phyloP scores from a whole-genome alignment of 35 echinoderm and acorn worm species.

The Amphiura filiformis region DNA sequence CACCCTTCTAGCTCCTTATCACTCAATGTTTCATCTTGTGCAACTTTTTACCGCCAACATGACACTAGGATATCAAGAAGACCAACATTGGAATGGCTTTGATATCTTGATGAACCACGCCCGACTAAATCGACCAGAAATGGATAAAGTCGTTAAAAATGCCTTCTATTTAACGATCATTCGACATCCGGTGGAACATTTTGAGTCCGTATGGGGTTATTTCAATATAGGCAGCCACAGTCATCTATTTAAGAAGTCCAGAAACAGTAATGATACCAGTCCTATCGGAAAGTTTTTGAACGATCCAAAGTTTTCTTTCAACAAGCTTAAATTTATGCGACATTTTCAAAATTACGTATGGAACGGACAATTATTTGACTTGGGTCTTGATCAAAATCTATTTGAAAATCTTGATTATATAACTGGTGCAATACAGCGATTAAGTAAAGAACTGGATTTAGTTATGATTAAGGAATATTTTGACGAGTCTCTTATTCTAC shows the following conservation, averaged over 20 bases:
- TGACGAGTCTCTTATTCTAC: not conserved
- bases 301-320: not conserved
- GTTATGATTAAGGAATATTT: not conserved
- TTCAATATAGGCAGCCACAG: not conserved
- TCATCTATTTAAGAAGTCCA: not conserved
- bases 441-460: not conserved
- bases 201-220: not conserved
- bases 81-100: not conserved
- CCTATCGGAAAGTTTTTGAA: constrained; percentile 5
- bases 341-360: constrained; percentile 18
- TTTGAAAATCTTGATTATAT: constrained; percentile 26
- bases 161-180: not conserved
- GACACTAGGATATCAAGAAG: not conserved
- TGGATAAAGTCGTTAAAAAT: not conserved
- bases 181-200: not conserved
- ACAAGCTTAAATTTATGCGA: not conserved
- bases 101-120: not conserved
- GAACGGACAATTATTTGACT: constrained; percentile 68
- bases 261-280: not conserved
- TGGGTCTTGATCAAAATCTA: constrained; percentile 48
- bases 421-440: not conserved
- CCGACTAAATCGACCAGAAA: not conserved
- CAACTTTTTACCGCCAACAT: not conserved
- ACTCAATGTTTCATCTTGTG: not conserved
- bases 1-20: too few species aligned